Evolutionary conservation across 2,888 invertebrate genomes (phyloP).

Genomic region (Cheilosia vulpina): DNA sequence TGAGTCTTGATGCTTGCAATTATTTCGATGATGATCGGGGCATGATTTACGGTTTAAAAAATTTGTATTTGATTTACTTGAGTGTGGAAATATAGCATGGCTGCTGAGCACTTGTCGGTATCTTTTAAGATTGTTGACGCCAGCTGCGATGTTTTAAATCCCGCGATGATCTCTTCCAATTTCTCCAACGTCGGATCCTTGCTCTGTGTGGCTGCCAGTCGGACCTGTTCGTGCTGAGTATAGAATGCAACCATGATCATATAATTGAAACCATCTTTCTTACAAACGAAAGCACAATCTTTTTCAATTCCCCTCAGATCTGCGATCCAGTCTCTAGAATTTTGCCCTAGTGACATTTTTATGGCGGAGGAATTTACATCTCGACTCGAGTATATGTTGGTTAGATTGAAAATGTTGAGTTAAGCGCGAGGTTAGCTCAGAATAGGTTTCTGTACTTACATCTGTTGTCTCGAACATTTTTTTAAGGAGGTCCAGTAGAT

Average conservation of each 20-base stretch:
- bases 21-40: slow-evolving; percentile 28
- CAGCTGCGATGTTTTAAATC: no score
- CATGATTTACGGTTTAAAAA: slow-evolving; percentile 15
- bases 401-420: slow-evolving; percentile 34
- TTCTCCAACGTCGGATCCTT: no score
- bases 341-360: slow-evolving; percentile 26
- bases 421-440: slow-evolving; percentile 8
- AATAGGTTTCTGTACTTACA: slow-evolving; percentile 38
- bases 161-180: no score
- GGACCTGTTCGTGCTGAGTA: slow-evolving; percentile 57
- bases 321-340: slow-evolving; percentile 14
- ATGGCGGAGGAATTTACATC: slow-evolving; percentile 50
- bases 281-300: slow-evolving; percentile 49
- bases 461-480: slow-evolving; percentile 20
- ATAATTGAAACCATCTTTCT: slow-evolving; percentile 41
- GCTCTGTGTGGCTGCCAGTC: slow-evolving; percentile 50
- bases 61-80: slow-evolving; percentile 24
- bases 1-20: slow-evolving; percentile 13
- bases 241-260: slow-evolving; percentile 62
- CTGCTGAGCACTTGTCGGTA: no score
- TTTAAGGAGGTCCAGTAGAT: slow-evolving; percentile 8
- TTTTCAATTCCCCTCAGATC: slow-evolving; percentile 57
- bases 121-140: background rate
- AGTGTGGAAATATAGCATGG: slow-evolving; percentile 3
- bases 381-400: slow-evolving; percentile 46